phyloP scores from a whole-genome alignment of 2,888 invertebrate genomes.

The Meliscaeva auricollis region DNA sequence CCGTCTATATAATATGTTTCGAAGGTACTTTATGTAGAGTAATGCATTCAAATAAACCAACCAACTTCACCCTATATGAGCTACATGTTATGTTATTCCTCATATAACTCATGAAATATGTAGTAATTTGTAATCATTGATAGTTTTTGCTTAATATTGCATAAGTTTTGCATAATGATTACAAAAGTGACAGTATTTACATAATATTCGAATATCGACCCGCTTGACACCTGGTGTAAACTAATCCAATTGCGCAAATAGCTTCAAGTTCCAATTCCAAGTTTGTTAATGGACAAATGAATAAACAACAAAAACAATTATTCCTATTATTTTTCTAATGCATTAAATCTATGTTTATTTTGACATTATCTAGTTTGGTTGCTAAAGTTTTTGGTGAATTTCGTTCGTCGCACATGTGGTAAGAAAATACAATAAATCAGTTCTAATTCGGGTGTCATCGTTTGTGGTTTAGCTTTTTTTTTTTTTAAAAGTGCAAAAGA shows the following conservation, averaged over 20 bases:
- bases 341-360: not conserved
- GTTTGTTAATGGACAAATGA: not conserved
- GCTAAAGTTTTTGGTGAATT: not conserved
- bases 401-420: not conserved
- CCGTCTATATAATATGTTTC: too few relatives aligned
- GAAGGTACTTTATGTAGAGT: too few relatives aligned
- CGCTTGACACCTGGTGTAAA: not conserved
- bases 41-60: too few relatives aligned
- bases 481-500: not conserved
- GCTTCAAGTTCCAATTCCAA: too few relatives aligned
- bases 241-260: not conserved
- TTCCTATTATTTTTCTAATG: not conserved
- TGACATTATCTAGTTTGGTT: not conserved
- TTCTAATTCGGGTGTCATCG: not conserved
- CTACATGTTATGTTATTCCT: not conserved
- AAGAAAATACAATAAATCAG: not conserved
- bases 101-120: not conserved
- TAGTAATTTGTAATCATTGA: conserved; percentile 8
- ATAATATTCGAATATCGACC: not conserved
- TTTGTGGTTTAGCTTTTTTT: not conserved
- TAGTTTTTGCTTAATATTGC: too few relatives aligned
- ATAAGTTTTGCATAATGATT: too few relatives aligned
- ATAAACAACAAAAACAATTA: not conserved
- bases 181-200: not conserved
- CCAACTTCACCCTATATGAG: too few relatives aligned